These are phyloP conservation scores for Pelmatolapia mariae DNA, from an alignment of 2,113 vertebrate species.

Conservation along the genomic window DNA sequence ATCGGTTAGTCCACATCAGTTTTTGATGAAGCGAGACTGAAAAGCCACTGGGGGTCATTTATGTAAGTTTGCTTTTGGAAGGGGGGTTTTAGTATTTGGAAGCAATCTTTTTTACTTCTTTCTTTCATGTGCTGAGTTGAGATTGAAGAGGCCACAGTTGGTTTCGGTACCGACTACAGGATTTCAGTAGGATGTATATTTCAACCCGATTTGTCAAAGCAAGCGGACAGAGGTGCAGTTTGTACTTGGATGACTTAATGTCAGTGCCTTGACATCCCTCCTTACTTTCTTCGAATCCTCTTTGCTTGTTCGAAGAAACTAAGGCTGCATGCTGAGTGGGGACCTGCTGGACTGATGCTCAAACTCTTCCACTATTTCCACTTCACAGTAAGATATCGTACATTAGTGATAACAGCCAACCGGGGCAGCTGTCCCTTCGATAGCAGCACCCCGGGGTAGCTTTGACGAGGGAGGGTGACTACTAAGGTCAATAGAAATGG, in stretches of 20 bases:
- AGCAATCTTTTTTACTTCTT: neutral
- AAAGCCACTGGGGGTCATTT: conserved; percentile 25
- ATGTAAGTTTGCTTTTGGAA: conserved; percentile 3
- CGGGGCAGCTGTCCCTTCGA: neutral
- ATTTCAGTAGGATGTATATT: neutral
- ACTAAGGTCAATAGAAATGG: conserved; percentile 30
- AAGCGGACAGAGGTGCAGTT: neutral
- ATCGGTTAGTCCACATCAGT: conserved; percentile 32
- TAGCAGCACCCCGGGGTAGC: neutral
- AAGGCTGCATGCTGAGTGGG: neutral
- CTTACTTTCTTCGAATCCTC: neutral
- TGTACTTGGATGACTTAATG: neutral
- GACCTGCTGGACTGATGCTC: neutral
- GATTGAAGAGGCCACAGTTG: neutral
- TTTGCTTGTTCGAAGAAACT: neutral
- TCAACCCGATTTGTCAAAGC: neutral
- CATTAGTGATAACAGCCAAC: neutral
- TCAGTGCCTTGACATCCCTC: neutral
- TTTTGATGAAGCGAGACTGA: conserved; percentile 18
- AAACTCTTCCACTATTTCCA: neutral
- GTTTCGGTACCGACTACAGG: neutral
- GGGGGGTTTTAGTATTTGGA: neutral
- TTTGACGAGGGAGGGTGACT: conserved; percentile 2
- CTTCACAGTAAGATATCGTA: neutral
- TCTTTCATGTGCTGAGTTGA: neutral